Percentiles rank a stretch among this genome's conserved stretches.
Conservation (phyloP, 2,797 vertebrate species). For the Hoplostethus mediterraneus region DNA sequence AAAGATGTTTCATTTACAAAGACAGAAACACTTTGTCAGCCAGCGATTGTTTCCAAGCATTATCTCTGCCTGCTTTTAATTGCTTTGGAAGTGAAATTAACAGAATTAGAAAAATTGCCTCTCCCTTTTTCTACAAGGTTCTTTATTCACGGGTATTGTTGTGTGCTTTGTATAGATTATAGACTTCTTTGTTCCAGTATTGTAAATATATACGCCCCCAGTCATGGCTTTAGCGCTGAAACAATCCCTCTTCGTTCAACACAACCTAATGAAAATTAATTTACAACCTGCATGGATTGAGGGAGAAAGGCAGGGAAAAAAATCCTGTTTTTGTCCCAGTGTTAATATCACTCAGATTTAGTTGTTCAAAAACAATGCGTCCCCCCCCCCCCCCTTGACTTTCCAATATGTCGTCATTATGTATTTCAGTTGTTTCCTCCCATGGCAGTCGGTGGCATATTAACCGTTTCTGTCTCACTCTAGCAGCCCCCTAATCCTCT, state of each 20-base stretch:
- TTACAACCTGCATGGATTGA: constrained; percentile 76
- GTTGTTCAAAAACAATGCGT: constrained; percentile 28
- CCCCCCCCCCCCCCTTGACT: constrained; percentile 49
- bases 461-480: constrained; percentile 37
- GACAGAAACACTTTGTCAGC: constrained; percentile 92
- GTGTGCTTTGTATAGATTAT: constrained; percentile 94
- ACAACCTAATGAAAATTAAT: constrained; percentile 84
- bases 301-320: constrained; percentile 46
- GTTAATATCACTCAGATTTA: constrained; percentile 59
- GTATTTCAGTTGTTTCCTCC: constrained; percentile 32
- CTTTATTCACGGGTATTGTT: constrained; percentile 95
- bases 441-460: constrained; percentile 31
- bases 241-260: constrained; percentile 79
- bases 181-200: constrained; percentile 91
- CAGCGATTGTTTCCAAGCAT: constrained; percentile 91
- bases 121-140: constrained; percentile 89
- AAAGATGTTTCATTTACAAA: constrained; percentile 93
- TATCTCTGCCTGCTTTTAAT: constrained; percentile 95
- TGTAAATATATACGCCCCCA: constrained; percentile 93
- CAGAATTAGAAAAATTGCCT: constrained; percentile 96
- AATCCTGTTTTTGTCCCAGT: constrained; percentile 45
- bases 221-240: constrained; percentile 87
- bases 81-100: constrained; percentile 98
- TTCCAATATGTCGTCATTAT: constrained; percentile 39
- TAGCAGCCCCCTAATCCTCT: constrained; percentile 58